Percentiles rank a stretch among this genome's conserved stretches.
Conservation (phyloP, 2,888 invertebrate species). For the Adela reaumurella region DNA sequence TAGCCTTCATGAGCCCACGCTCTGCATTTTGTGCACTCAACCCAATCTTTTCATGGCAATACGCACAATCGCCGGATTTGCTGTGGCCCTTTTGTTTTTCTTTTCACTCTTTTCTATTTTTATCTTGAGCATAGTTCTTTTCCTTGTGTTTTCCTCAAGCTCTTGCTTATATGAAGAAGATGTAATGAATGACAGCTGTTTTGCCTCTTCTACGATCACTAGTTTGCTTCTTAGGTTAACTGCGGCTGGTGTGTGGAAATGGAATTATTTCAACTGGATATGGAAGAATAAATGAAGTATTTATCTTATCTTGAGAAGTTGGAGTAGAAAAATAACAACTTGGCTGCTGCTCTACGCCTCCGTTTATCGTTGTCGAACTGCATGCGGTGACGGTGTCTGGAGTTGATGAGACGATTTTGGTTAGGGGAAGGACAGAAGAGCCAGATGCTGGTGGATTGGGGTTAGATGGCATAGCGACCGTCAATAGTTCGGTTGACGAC, state of each 20-base stretch:
- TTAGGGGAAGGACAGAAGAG: neutral
- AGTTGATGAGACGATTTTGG: too few relatives aligned
- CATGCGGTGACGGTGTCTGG: too few relatives aligned
- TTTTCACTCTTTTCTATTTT: neutral
- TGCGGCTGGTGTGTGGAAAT: too few relatives aligned
- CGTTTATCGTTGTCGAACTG: too few relatives aligned
- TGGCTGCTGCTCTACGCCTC: too few relatives aligned
- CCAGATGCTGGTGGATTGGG: neutral
- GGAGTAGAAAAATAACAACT: too few relatives aligned
- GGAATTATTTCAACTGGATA: neutral
- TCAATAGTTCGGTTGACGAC: too few relatives aligned
- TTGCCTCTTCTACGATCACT: too few relatives aligned
- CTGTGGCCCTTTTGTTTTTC: neutral
- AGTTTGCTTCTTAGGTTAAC: too few relatives aligned
- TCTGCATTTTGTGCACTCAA: neutral
- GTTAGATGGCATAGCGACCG: neutral
- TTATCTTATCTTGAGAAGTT: too few relatives aligned
- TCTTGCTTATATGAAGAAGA: neutral
- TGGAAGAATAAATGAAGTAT: too few relatives aligned
- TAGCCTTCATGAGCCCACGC: conserved; percentile 1
- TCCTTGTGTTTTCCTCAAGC: neutral
- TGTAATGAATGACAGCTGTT: too few relatives aligned
- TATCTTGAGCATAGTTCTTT: neutral
- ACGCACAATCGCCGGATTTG: neutral
- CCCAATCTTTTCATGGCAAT: conserved; percentile 1